A percentile compares a stretch with the other conserved stretches of the same genome.
phyloP scores from a whole-genome alignment of 2,113 vertebrate species.

The Cinclus cinclus region DNA sequence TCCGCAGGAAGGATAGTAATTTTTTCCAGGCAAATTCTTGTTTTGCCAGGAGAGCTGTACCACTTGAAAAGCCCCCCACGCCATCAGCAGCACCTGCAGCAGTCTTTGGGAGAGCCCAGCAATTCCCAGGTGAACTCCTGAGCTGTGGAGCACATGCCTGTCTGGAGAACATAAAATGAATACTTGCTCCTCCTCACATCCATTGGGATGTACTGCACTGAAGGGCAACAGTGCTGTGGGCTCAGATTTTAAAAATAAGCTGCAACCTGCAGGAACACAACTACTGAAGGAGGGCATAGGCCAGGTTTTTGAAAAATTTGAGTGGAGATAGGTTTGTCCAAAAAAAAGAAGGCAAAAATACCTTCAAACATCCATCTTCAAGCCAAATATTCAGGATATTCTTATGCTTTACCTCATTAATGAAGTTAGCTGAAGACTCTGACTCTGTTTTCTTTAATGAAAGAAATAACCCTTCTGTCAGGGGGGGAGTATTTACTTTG shows the following conservation, averaged over 20 bases:
- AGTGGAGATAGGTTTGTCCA: not conserved
- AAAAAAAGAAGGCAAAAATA: not conserved
- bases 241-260: not conserved
- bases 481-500: not conserved
- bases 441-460: not conserved
- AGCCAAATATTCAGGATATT: not conserved
- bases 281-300: not conserved
- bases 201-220: not conserved
- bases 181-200: not conserved
- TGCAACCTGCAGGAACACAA: not conserved
- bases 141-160: fast-evolving
- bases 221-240: not conserved
- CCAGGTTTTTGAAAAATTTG: not conserved
- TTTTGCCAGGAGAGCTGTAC: not conserved
- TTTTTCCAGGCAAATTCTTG: not conserved
- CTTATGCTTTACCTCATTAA: not conserved
- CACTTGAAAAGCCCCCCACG: fast-evolving
- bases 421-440: not conserved
- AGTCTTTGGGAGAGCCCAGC: not conserved
- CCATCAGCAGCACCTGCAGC: not conserved
- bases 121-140: not conserved
- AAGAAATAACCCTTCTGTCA: not conserved
- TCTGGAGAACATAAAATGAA: not conserved
- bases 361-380: not conserved
- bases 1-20: not conserved